These are phyloP conservation scores for Lepilemur ruficaudatus DNA, from an alignment of 2,797 vertebrate species.

Conservation along the genomic window DNA sequence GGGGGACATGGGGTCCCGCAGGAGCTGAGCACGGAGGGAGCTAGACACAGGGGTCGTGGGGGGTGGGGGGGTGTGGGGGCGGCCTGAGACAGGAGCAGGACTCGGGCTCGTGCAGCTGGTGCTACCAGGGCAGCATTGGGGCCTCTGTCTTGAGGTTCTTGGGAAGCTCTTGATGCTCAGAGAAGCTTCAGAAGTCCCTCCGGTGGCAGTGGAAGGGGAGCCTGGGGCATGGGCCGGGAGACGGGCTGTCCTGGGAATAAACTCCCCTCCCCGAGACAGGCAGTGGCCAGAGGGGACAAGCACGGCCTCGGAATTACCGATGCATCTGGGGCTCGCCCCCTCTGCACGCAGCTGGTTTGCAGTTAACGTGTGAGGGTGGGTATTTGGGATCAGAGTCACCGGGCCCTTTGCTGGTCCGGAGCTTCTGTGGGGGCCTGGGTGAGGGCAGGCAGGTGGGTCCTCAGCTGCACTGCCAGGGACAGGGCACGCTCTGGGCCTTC, in stretches of 20 bases:
- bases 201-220: not conserved
- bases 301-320: not conserved
- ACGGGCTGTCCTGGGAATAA: not conserved
- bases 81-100: not conserved
- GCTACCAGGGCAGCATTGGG: not conserved
- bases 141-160: not conserved
- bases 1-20: rapidly evolving
- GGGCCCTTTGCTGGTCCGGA: not conserved
- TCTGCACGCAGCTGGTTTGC: not conserved
- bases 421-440: not conserved
- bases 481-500: rapidly evolving
- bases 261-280: not conserved
- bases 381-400: not conserved
- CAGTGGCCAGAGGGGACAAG: not conserved
- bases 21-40: not conserved
- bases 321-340: not conserved
- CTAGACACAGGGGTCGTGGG: not conserved
- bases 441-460: not conserved
- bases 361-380: too few species aligned
- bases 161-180: not conserved
- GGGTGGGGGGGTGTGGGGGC: not conserved
- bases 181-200: not conserved
- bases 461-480: rapidly evolving
- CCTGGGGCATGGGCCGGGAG: rapidly evolving
- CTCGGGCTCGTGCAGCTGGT: not conserved